Evolutionary conservation across 2,113 vertebrate genomes (phyloP).

Genomic region (Actinemys pallida): DNA sequence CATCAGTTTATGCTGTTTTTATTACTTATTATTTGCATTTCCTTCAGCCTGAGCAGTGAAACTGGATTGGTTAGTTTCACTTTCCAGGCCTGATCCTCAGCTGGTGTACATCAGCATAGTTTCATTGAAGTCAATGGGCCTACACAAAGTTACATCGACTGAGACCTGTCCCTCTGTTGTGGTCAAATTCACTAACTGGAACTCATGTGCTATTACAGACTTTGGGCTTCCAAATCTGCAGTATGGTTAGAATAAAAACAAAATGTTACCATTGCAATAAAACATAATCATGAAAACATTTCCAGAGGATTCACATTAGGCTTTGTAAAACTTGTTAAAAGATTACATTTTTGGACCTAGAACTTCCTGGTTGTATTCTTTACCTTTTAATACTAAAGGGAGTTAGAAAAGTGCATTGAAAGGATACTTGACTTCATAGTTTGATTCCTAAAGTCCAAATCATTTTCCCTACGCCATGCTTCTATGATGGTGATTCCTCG

Average conservation of each 20-base stretch:
- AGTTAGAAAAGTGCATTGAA: not conserved
- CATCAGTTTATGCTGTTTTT: not conserved
- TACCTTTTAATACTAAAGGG: not conserved
- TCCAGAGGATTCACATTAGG: not conserved
- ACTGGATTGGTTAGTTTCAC: not conserved
- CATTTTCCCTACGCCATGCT: not conserved
- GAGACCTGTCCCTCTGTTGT: not conserved
- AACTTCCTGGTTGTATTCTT: not conserved
- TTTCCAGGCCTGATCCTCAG: not conserved
- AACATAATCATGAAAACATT: not conserved
- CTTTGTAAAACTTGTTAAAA: not conserved
- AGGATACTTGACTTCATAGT: not conserved
- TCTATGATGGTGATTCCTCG: not conserved
- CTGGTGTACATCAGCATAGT: not conserved
- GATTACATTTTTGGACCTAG: not conserved
- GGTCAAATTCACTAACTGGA: fast-evolving
- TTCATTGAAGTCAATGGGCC: not conserved
- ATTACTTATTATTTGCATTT: not conserved
- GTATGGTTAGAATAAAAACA: not conserved
- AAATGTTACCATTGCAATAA: not conserved
- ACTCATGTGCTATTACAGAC: not conserved
- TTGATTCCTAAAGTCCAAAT: not conserved
- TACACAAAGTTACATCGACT: not conserved
- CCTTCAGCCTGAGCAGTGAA: not conserved
- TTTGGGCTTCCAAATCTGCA: fast-evolving